Percentiles rank a stretch among this genome's conserved stretches.
Conservation (phyloP, 2,113 vertebrate species). For the Delphinus delphis region DNA sequence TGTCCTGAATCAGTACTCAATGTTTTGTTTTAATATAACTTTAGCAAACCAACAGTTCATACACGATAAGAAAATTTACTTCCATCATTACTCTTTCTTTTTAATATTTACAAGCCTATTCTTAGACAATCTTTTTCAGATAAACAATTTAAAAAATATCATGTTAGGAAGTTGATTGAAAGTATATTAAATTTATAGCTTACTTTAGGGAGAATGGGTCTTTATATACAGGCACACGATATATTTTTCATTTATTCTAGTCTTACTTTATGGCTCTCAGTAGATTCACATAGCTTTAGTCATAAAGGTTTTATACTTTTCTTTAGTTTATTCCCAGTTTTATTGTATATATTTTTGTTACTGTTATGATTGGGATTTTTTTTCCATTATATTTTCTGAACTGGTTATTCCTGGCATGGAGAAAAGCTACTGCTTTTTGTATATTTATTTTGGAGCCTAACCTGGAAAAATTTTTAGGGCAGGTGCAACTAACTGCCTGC, state of each 20-base stretch:
- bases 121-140: neutral
- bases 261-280: neutral
- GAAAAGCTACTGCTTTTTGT: neutral
- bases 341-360: neutral
- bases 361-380: neutral
- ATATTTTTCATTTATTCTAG: neutral
- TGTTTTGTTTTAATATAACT: neutral
- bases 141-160: neutral
- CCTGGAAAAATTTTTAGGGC: neutral
- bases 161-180: neutral
- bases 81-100: neutral
- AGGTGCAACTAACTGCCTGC: neutral
- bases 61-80: neutral
- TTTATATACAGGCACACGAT: neutral
- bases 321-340: neutral
- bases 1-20: neutral
- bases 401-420: slow-evolving; percentile 29
- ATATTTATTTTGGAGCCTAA: slow-evolving; percentile 29
- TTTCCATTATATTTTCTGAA: slow-evolving; percentile 21
- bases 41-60: neutral
- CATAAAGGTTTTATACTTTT: neutral
- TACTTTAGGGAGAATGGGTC: neutral
- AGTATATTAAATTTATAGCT: slow-evolving; percentile 19
- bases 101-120: neutral
- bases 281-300: slow-evolving; percentile 17